phyloP scores from a whole-genome alignment of 2,797 vertebrate species.

The Tangara arthus region DNA sequence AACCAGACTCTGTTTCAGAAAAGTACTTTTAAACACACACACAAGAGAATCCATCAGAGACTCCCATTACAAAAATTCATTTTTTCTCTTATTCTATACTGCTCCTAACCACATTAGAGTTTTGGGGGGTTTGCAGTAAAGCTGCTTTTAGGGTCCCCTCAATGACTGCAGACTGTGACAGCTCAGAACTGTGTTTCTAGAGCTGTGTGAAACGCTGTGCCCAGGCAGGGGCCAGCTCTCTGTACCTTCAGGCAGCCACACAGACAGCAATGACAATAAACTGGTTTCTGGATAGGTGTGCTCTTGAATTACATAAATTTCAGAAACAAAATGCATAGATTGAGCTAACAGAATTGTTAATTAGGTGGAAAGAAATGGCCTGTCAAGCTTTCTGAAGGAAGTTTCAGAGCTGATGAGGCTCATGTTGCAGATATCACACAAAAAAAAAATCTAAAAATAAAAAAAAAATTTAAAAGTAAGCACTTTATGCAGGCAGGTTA shows the following conservation, averaged over 20 bases:
- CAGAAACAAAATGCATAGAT: background rate
- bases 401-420: background rate
- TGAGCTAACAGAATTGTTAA: background rate
- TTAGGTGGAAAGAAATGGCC: background rate
- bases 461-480: background rate
- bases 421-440: background rate
- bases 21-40: background rate
- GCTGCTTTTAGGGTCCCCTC: background rate
- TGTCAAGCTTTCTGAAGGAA: background rate
- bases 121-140: background rate
- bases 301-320: background rate
- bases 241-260: background rate
- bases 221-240: background rate
- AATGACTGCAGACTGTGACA: background rate
- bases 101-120: background rate
- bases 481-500: background rate
- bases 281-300: background rate
- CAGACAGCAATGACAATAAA: background rate
- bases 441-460: background rate
- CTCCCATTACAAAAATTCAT: background rate
- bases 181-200: background rate
- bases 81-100: background rate
- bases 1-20: background rate
- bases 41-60: background rate
- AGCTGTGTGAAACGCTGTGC: background rate